phyloP scores from a whole-genome alignment of 2,888 invertebrate species.

The Hydrotaea cyrtoneurina region DNA sequence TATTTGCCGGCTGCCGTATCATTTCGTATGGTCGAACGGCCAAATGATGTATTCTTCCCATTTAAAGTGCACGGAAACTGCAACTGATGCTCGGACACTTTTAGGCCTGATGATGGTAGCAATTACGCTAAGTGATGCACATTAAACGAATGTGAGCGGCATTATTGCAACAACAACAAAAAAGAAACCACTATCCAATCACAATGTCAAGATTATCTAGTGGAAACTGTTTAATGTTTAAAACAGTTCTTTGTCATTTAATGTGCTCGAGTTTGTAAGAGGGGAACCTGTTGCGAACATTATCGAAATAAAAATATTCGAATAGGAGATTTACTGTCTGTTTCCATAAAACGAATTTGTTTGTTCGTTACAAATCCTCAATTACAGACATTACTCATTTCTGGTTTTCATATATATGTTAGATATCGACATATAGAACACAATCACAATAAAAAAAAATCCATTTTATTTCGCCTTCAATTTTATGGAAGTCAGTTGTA shows the following conservation, averaged over 20 bases:
- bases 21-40: background rate
- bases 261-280: background rate
- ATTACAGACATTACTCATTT: too few relatives aligned
- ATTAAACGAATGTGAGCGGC: background rate
- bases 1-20: background rate
- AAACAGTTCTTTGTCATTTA: background rate
- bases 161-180: too few relatives aligned
- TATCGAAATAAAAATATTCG: too few relatives aligned
- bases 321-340: too few relatives aligned
- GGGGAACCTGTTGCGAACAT: too few relatives aligned
- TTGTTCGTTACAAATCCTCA: too few relatives aligned
- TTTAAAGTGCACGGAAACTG: background rate
- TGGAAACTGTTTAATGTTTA: background rate
- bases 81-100: conserved; percentile 12
- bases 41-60: background rate
- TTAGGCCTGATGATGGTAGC: conserved; percentile 1
- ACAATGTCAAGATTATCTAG: background rate
- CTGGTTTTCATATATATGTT: too few relatives aligned
- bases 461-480: too few relatives aligned
- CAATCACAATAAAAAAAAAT: too few relatives aligned
- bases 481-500: too few relatives aligned
- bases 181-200: background rate
- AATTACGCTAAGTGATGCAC: conserved; percentile 2
- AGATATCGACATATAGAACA: too few relatives aligned
- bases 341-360: too few relatives aligned